These are phyloP conservation scores for Chamaetylas fuelleborni DNA, from an alignment of 2,113 vertebrate genomes.

Conservation along the genomic window DNA sequence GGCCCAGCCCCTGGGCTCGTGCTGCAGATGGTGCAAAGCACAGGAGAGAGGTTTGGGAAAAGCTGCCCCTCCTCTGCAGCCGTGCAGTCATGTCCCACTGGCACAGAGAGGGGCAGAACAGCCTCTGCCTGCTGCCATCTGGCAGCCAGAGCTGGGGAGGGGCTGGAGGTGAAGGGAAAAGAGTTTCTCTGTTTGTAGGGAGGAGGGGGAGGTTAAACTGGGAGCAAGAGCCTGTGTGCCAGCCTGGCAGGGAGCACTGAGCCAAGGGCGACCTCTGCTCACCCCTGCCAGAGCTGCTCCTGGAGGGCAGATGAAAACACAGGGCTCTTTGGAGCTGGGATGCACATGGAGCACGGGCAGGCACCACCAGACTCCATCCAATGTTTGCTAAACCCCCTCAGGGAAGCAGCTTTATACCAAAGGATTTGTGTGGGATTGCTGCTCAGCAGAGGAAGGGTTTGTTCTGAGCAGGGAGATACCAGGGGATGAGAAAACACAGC, in stretches of 20 bases:
- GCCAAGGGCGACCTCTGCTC: not conserved
- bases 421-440: constrained; percentile 2
- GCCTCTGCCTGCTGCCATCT: not conserved
- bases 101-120: not conserved
- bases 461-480: not conserved
- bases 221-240: not conserved
- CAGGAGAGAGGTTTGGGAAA: not conserved
- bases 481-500: not conserved
- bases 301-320: accelerated
- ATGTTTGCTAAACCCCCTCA: not conserved
- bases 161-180: not conserved
- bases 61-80: not conserved
- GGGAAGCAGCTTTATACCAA: not conserved
- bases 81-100: accelerated
- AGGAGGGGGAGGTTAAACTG: not conserved
- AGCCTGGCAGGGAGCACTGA: not conserved
- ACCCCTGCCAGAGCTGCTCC: not conserved
- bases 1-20: not conserved
- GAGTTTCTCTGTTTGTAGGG: not conserved
- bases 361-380: not conserved
- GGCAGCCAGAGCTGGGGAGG: not conserved
- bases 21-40: not conserved
- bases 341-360: not conserved
- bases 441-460: not conserved
- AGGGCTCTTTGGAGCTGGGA: not conserved